These are phyloP conservation scores for Erannis defoliaria DNA, from an alignment of 2,888 invertebrate species.

Conservation along the genomic window DNA sequence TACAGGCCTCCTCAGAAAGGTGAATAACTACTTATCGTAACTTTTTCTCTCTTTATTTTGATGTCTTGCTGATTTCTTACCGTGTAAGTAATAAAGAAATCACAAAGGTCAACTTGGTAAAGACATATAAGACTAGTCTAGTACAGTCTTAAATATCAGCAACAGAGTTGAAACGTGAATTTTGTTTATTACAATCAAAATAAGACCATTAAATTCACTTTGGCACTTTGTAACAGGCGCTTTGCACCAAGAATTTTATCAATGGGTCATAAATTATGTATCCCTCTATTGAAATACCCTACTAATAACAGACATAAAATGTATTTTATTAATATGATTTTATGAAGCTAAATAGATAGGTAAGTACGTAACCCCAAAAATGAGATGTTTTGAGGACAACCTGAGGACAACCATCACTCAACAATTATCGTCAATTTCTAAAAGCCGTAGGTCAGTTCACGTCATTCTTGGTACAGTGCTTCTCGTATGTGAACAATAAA, in stretches of 20 bases:
- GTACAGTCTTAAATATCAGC: not conserved
- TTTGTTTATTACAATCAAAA: conserved; percentile 4
- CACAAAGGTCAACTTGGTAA: too few relatives aligned
- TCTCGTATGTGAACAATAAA: conserved; percentile 35
- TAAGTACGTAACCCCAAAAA: too few relatives aligned
- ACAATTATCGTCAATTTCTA: too few relatives aligned
- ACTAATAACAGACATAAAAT: conserved; percentile 38
- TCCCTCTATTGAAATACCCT: conserved; percentile 44
- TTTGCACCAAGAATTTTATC: conserved; percentile 40
- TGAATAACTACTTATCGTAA: too few relatives aligned
- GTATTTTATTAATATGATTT: conserved; percentile 5
- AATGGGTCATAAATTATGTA: conserved; percentile 44
- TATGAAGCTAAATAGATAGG: not conserved
- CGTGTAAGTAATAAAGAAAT: too few relatives aligned
- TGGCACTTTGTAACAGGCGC: conserved; percentile 14
- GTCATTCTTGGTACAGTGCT: conserved; percentile 25
- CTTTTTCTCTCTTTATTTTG: too few relatives aligned
- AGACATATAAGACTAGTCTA: too few relatives aligned
- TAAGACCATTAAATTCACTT: conserved; percentile 16
- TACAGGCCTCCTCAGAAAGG: too few relatives aligned
- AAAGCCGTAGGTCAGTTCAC: conserved; percentile 7
- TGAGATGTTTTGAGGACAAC: too few relatives aligned
- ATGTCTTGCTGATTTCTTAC: too few relatives aligned
- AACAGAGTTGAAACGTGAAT: not conserved
- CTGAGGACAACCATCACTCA: too few relatives aligned